Base-by-base conservation (phyloP, 2,113 vertebrate species). In the Pseudolaguvia tuberculata region DNA sequence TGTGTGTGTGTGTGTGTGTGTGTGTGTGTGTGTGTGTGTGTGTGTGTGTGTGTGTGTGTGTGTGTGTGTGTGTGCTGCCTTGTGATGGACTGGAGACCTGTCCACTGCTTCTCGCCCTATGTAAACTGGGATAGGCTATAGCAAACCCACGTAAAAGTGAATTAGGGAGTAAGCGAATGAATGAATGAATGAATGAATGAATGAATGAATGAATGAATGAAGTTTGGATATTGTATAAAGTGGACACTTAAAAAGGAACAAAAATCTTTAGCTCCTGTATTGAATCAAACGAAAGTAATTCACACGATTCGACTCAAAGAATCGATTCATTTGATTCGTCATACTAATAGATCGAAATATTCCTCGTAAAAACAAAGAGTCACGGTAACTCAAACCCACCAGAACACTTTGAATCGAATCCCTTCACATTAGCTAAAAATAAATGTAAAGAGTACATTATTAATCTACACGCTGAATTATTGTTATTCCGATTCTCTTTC, bases 311-410 rank as follows among this genome's bases (percentile, higher is more conserved):
- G 18, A 20, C 50, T 3, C 12, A 53, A 53, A 53, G 51, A 53
- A 53, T 53, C 51, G 51, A 53, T 17, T 70, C 67, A 14, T 4
- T 10, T 53, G 48, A 69, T 2, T 52, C 66, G 66, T 10, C 2
- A 31, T 17, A 23, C 39, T 29, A 3, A 2, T 14, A 29, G 39
- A 21, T 3, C 29, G 29, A 52, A 68, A n/a, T 31, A 1, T 21
- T 70, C 18, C 39, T 39, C 39, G 50, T 21, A 39, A 35, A 53
- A 35, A 70, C 27, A 21, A 69, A 70, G 67, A 18, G 50, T 39
- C 35, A 18, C 35, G 11, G 1, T 50, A 39, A 8, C 18, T 52
- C 47, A n/a, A 52, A 52, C 31, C 52, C 51, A 13, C 6, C 35
- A 42, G 17, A 23, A n/a, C 10, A 35, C 18, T 12, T 51, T 52